Conservation (phyloP, 2,888 invertebrate species). For the Phanerotoma sp. region DNA sequence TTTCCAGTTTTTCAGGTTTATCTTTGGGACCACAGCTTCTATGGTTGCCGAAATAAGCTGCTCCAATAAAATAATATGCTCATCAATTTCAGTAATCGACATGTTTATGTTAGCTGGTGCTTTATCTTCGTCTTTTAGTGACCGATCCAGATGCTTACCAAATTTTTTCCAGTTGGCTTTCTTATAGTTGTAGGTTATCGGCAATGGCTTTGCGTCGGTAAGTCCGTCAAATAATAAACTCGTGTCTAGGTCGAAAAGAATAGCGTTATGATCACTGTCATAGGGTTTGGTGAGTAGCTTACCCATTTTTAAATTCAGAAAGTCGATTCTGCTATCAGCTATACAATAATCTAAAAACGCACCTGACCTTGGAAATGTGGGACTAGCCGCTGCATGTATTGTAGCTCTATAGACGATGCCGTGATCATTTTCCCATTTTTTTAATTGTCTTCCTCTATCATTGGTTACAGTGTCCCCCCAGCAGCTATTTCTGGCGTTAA, state of each 20-base stretch:
- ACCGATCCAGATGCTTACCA: not conserved
- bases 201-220: no score
- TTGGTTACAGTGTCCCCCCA: slow-evolving; percentile 3
- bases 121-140: not conserved
- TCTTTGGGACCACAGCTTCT: not conserved
- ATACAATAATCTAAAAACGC: slow-evolving; percentile 8
- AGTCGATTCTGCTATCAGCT: not conserved
- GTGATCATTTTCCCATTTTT: not conserved
- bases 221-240: not conserved
- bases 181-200: not conserved
- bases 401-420: not conserved
- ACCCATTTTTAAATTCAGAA: not conserved
- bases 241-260: not conserved
- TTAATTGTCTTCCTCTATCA: slow-evolving; percentile 6
- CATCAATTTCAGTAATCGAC: slow-evolving; percentile 9
- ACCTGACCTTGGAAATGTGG: not conserved
- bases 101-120: not conserved
- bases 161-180: slow-evolving; percentile 12
- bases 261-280: slow-evolving; percentile 18
- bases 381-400: not conserved
- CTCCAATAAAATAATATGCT: not conserved
- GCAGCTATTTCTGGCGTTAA: slow-evolving; percentile 27
- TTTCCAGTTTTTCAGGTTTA: not conserved
- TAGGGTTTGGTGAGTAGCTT: slow-evolving; percentile 5
- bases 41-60: not conserved